Evolutionary conservation across 2,888 invertebrate species (phyloP), one percentile per base, ranked within the genome.

Genomic region (Cryptosula pallasiana): DNA sequence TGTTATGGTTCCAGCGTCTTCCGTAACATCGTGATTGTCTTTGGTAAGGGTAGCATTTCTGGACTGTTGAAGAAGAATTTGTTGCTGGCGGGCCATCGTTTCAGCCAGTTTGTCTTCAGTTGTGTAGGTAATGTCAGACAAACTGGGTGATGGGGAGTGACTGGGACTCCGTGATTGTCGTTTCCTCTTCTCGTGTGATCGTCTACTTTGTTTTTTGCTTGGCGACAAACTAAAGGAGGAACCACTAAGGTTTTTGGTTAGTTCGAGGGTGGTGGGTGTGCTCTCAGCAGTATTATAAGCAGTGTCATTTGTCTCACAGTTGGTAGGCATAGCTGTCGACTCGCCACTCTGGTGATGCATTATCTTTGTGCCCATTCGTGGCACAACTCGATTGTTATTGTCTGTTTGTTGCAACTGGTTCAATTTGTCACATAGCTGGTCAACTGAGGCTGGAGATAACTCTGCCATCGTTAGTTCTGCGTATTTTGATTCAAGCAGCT

Each of bases 231-330:
- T 71, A 34, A 54, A 54, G 55, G 69, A 69, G 55, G 55, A 69
- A 35, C 45, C 57, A 20, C 29, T 23, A 25, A 16, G n/a, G 29
- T 34, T 29, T 25, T 35, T 55, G 72, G 70, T 20, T 69, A 54
- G 54, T 71, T 54, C n/a, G 74, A 55, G 23, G 71, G 74, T 36
- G 72, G 75, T 25, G 75, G 73, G 35, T 74, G 74, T 9, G n/a
- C 90, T 90, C 72, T 90, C 91, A 0, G 90, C 90, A 0, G 91
- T 91, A 79, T 91, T 91, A 81, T 91, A 91, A 70, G 91, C 91
- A 82, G 81, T 82, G 25, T 70, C 70, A 36, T 32, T 32, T 13
- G 34, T 63, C 13, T 63, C 63, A 16, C 3, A 5, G 13, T 32
- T 3, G 1, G 63, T 63, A 13, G 13, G 2, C 27, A 25, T 63